These are phyloP conservation scores for Dolichallabes microphthalmus DNA, from an alignment of 2,113 vertebrate genomes.

Conservation along the genomic window DNA sequence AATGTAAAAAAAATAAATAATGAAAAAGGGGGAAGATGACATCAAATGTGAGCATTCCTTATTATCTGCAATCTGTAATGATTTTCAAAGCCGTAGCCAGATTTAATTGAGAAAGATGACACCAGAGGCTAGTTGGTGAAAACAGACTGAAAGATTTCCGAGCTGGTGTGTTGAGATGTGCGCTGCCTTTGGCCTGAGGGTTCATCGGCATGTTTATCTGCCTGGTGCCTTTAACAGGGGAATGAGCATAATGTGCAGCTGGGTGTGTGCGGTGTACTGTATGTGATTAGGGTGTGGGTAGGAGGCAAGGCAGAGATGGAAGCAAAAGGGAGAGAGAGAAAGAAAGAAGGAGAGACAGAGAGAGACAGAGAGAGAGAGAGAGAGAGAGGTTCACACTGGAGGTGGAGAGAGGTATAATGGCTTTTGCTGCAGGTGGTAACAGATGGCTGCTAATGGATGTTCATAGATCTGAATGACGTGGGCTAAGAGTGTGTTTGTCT, in stretches of 20 bases:
- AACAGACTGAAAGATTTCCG: not conserved
- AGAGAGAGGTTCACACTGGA: conserved; percentile 28
- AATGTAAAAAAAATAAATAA: not conserved
- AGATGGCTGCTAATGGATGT: conserved; percentile 80
- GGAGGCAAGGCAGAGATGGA: not conserved
- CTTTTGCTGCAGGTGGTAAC: conserved; percentile 77
- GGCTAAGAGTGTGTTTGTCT: conserved; percentile 60
- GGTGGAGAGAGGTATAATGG: conserved; percentile 58
- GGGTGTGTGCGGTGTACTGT: conserved; percentile 13
- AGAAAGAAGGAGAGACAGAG: conserved; percentile 31
- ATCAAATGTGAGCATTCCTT: not conserved
- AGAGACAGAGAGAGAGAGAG: conserved; percentile 50
- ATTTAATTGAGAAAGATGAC: not conserved
- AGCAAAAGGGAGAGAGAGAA: conserved; percentile 46
- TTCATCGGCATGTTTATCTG: conserved; percentile 46
- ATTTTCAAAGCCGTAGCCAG: not conserved
- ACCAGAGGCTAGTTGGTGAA: conserved; percentile 14
- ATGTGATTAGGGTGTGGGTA: not conserved
- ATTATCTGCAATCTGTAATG: not conserved
- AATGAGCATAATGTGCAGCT: conserved; percentile 32
- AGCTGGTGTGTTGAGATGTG: not conserved
- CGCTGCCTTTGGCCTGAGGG: conserved; percentile 15
- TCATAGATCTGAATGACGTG: conserved; percentile 81
- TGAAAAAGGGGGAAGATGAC: not conserved
- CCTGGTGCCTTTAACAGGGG: conserved; percentile 27